Evolutionary conservation across 2,797 vertebrate genomes (phyloP), one percentile per base, ranked within the genome.

Genomic region (Gila robusta): DNA sequence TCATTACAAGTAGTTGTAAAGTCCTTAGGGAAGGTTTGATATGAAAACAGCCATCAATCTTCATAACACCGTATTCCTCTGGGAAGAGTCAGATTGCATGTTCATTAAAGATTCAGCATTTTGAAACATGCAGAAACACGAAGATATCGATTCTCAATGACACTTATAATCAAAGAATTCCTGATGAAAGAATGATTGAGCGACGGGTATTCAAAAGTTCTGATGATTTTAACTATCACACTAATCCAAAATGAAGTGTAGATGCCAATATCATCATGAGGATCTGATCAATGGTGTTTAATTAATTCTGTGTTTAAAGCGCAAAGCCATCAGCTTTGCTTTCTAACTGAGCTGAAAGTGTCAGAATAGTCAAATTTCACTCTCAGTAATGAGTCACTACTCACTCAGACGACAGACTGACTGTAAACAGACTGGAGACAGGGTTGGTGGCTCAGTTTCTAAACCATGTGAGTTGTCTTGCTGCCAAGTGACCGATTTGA

Each of bases 151-250:
- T n/a, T n/a, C 79, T 71, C 47, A 54, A 76, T 77, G 85, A 72
- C 73, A 88, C 14, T 35, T 9, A 66, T 84, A 49, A 84, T 56
- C 32, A 72, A 59, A 82, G 35, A 78, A 82, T 54, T 26, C 70
- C 37, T 64, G 59, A 84, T 86, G 73, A 84, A 74, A 79, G 82
- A 77, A 41, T 41, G 73, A 49, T 44, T 37, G 67, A 76, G 87
- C 12, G 64, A 67, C 35, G 21, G 70, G 49, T 83, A 54, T 86
- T 87, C 81, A 67, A 28, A 83, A 77, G 71, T 81, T 84, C 67
- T 79, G 83, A 76, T 79, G 78, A 82, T 82, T 87, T 84, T 82
- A 88, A 79, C 79, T 84, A 39, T 82, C 52, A 78, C 66, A 71
- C 49, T 26, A 26, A 28, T 54, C 59, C 11, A n/a, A 35, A 76